A percentile compares a stretch with the other conserved stretches of the same genome.
phyloP scores from a whole-genome alignment of 1,140 invertebrate species.

The Drosophila sp. region DNA sequence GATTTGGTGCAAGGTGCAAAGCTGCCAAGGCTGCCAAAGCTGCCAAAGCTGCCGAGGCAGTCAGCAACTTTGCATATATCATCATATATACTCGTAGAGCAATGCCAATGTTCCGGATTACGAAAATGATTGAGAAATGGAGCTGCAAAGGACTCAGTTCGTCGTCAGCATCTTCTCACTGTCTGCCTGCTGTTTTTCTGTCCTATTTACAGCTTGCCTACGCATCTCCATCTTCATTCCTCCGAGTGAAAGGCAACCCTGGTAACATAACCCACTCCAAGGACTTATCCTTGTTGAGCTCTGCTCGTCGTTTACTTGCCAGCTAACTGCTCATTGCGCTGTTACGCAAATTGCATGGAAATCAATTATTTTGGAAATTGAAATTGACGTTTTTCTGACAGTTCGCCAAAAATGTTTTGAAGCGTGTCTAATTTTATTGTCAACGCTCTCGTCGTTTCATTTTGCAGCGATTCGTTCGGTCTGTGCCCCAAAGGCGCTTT shows the following conservation, averaged over 20 bases:
- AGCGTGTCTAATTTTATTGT: conserved; percentile 80
- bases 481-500: conserved; percentile 13
- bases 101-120: conserved; percentile 20
- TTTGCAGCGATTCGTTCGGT: background rate
- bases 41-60: conserved; percentile 31
- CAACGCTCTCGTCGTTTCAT: conserved; percentile 40
- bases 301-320: conserved; percentile 4
- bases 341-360: conserved; percentile 76
- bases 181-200: background rate
- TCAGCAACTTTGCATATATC: conserved; percentile 59
- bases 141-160: conserved; percentile 31
- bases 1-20: conserved; percentile 77
- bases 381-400: conserved; percentile 80
- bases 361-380: conserved; percentile 80
- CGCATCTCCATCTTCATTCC: background rate
- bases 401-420: conserved; percentile 78
- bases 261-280: background rate
- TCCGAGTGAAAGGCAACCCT: background rate
- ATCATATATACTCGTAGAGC: conserved; percentile 26
- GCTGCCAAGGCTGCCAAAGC: conserved; percentile 53
- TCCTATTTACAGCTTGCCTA: no score
- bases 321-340: conserved; percentile 70
- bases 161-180: conserved; percentile 11
- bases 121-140: conserved; percentile 33
- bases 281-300: conserved; percentile 2